These are phyloP conservation scores for Zaprionus bogoriensis DNA, from an alignment of 2,888 invertebrate species.

Conservation along the genomic window DNA sequence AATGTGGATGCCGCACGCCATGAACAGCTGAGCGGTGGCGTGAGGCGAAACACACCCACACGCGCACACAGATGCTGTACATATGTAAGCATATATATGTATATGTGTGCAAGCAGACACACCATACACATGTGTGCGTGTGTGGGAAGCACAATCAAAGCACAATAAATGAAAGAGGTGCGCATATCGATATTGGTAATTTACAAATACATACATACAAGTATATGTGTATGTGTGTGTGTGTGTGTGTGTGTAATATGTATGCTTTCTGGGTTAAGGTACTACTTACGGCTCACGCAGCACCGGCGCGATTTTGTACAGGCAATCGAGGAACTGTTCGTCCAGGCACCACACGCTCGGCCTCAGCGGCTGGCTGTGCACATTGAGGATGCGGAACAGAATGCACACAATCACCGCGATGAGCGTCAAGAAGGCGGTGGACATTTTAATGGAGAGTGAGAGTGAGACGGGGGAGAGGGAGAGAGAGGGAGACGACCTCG, in stretches of 20 bases:
- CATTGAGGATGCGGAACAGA: slow-evolving; percentile 92
- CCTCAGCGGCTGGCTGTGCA: slow-evolving; percentile 91
- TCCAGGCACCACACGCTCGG: slow-evolving; percentile 91
- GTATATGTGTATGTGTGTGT: not conserved
- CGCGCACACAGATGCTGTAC: slow-evolving; percentile 16
- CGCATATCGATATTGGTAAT: slow-evolving; percentile 10
- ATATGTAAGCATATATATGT: not conserved
- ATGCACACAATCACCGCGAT: slow-evolving; percentile 92
- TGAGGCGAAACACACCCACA: slow-evolving; percentile 24
- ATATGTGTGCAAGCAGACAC: not conserved
- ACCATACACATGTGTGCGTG: not conserved
- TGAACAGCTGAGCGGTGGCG: slow-evolving; percentile 43
- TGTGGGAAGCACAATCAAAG: slow-evolving; percentile 29
- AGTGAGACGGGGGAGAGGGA: not conserved
- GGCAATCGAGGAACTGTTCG: slow-evolving; percentile 89
- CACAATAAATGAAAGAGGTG: slow-evolving; percentile 6
- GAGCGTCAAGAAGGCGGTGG: slow-evolving; percentile 91
- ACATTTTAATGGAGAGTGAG: slow-evolving; percentile 86
- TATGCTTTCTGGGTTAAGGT: slow-evolving; percentile 1
- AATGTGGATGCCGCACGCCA: slow-evolving; percentile 26
- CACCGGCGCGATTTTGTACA: slow-evolving; percentile 90
- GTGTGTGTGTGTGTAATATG: not conserved
- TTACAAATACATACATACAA: not conserved
- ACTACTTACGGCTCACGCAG: slow-evolving; percentile 92
- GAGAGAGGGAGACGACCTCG: not conserved